Percentiles rank a stretch among this genome's conserved stretches.
Conservation (phyloP, 2,797 vertebrate species). For the Anguilla megastoma region DNA sequence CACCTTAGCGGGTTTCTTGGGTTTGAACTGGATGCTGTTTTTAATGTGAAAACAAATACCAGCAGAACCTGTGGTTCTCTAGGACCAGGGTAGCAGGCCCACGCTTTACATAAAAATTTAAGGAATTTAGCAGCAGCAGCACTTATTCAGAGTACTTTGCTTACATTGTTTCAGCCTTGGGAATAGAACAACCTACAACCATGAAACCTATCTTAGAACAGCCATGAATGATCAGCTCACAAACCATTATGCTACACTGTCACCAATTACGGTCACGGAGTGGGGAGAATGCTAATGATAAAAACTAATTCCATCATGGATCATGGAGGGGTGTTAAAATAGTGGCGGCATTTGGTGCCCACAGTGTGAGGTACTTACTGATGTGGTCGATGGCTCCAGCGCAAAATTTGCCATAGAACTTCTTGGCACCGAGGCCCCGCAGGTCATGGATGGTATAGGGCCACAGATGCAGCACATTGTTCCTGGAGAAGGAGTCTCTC, state of each 20-base stretch:
- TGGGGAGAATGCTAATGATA: not conserved
- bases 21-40: not conserved
- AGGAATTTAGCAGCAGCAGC: not conserved
- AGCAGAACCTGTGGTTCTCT: not conserved
- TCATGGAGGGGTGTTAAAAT: not conserved
- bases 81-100: not conserved
- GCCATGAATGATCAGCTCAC: not conserved
- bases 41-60: not conserved
- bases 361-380: slow-evolving; percentile 80
- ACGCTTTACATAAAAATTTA: not conserved
- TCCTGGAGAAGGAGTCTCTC: slow-evolving; percentile 92
- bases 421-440: slow-evolving; percentile 91
- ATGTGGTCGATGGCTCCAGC: slow-evolving; percentile 97
- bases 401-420: slow-evolving; percentile 97
- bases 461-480: slow-evolving; percentile 97
- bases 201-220: no score
- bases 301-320: not conserved
- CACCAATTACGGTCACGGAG: no score
- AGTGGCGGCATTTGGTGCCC: not conserved
- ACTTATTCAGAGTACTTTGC: no score
- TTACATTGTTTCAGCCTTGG: not conserved
- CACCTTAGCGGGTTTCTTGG: no score
- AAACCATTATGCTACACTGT: not conserved
- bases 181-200: not conserved
- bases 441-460: slow-evolving; percentile 97